These are phyloP conservation scores for Zalophus californianus DNA, from an alignment of 2,797 vertebrate species.

Conservation along the genomic window DNA sequence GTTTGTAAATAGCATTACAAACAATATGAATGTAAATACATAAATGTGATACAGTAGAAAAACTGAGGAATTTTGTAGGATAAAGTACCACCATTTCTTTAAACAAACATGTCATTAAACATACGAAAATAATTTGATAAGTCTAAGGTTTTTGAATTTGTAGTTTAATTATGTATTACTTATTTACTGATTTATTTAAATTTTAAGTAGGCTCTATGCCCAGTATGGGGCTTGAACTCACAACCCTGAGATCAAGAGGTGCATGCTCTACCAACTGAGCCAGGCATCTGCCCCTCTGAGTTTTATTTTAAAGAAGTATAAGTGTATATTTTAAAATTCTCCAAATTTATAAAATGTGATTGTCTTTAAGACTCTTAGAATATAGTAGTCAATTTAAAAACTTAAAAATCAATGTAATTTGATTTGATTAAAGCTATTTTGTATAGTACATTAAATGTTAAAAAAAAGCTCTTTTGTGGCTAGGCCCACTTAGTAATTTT, in stretches of 20 bases:
- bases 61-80: constrained; percentile 6
- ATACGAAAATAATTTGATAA: constrained; percentile 50
- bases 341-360: constrained; percentile 21
- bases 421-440: constrained; percentile 24
- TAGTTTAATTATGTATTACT: constrained; percentile 24
- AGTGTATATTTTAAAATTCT: constrained; percentile 48
- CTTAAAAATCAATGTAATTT: constrained; percentile 10
- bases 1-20: neutral
- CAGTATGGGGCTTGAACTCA: neutral
- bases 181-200: neutral
- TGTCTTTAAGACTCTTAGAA: constrained; percentile 36
- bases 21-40: neutral
- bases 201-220: neutral
- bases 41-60: neutral
- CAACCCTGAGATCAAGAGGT: neutral
- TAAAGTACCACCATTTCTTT: constrained; percentile 62
- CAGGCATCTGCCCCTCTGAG: neutral
- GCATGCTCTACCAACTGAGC: neutral
- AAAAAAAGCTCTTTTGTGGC: constrained; percentile 11
- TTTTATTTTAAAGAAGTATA: constrained; percentile 10
- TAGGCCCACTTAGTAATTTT: neutral
- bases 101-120: constrained; percentile 12
- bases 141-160: neutral
- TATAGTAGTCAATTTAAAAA: neutral
- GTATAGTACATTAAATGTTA: neutral